Percentiles rank a stretch among this genome's conserved stretches.
Conservation (phyloP, 2,888 invertebrate genomes). For the Aspidiotus rigidus region DNA sequence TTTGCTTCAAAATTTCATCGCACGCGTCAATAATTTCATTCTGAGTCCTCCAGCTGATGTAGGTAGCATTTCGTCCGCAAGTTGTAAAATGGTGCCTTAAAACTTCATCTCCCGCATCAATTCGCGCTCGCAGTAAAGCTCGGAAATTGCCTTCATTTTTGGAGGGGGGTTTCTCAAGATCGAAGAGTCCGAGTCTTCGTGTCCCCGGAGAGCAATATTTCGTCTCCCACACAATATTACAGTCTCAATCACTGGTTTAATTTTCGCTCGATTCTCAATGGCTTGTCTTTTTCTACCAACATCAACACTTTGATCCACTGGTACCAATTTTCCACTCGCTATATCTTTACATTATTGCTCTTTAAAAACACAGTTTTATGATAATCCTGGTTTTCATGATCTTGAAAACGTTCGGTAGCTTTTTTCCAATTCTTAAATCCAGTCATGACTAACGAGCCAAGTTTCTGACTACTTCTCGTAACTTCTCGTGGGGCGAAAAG, state of each 20-base stretch:
- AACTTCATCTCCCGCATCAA: neutral
- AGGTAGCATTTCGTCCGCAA: constrained; percentile 9
- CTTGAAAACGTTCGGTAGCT: neutral
- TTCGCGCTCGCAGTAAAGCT: neutral
- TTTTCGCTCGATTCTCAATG: neutral
- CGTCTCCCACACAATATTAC: neutral
- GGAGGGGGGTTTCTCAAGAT: neutral
- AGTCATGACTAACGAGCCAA: neutral
- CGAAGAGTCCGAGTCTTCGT: neutral
- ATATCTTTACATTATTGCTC: neutral
- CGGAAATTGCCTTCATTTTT: neutral
- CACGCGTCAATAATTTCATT: constrained; percentile 22
- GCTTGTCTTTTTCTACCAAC: neutral
- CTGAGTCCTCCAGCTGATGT: constrained; percentile 18
- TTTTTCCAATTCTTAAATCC: neutral
- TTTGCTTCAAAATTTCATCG: constrained; percentile 16
- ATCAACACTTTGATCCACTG: neutral
- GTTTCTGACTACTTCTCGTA: neutral
- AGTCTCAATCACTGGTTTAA: neutral
- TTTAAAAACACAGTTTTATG: neutral
- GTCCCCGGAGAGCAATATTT: neutral
- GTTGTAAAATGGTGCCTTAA: constrained; percentile 34
- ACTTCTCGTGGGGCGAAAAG: neutral
- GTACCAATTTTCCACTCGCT: neutral
- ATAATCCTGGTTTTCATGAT: neutral